Evolutionary conservation across 2,888 invertebrate species (phyloP).

Genomic region (Diarsia rubi): DNA sequence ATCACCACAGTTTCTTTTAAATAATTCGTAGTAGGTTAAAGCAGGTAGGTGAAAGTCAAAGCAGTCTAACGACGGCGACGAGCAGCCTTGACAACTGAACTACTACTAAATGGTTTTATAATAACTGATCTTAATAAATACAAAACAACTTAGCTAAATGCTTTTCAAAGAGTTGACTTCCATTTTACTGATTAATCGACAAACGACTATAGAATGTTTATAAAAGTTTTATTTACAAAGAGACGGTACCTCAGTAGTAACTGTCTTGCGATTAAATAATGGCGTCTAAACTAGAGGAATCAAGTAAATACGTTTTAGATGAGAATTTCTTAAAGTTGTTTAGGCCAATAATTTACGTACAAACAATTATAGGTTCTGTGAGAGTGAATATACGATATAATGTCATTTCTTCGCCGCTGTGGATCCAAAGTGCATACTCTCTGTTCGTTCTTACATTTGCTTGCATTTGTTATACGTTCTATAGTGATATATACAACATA

Average conservation of each 20-base stretch:
- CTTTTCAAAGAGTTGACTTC: constrained; percentile 1
- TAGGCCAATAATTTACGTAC: constrained; percentile 15
- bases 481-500: neutral
- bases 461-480: constrained; percentile 10
- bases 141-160: constrained; percentile 33
- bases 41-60: neutral
- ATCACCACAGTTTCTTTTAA: neutral
- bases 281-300: neutral
- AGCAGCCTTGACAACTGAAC: neutral
- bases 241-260: neutral
- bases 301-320: neutral
- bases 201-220: neutral
- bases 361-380: constrained; percentile 26
- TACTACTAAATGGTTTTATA: constrained; percentile 11
- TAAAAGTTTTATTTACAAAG: constrained; percentile 2
- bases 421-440: constrained; percentile 31
- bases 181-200: constrained; percentile 20
- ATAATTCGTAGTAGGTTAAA: neutral
- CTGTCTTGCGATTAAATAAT: constrained; percentile 5
- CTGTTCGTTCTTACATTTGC: constrained; percentile 3
- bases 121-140: constrained; percentile 11
- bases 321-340: constrained; percentile 22
- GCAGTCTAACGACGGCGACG: no score
- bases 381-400: constrained; percentile 21
- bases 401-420: neutral